phyloP scores from a whole-genome alignment of 1,140 invertebrate genomes.

The Dolichoris vasculosae region DNA sequence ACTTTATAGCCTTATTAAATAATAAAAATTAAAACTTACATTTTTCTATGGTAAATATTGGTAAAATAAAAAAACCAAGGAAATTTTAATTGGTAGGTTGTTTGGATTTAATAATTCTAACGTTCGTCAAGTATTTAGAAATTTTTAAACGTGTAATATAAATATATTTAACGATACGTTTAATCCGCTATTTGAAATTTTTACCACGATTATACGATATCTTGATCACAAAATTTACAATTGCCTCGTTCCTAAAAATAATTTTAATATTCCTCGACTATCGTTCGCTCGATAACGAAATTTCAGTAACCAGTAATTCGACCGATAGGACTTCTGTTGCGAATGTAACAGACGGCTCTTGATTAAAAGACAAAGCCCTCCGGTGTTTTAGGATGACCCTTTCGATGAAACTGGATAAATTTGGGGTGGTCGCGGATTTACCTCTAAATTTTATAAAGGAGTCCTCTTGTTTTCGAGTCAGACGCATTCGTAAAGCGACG shows the following conservation, averaged over 20 bases:
- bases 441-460: neutral
- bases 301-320: neutral
- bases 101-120: too few species aligned
- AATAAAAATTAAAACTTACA: too few species aligned
- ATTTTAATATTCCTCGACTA: neutral
- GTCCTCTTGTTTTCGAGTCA: neutral
- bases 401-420: neutral
- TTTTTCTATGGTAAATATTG: too few species aligned
- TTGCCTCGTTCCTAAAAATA: neutral
- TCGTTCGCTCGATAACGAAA: neutral
- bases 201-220: neutral
- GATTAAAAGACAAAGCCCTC: constrained; percentile 3
- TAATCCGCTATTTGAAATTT: neutral
- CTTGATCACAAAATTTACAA: too few species aligned
- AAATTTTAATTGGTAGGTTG: too few species aligned
- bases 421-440: neutral
- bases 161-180: neutral
- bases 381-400: neutral
- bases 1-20: too few species aligned
- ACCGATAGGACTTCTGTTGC: neutral
- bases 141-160: too few species aligned
- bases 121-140: too few species aligned
- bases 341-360: neutral
- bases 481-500: neutral
- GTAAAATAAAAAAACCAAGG: too few species aligned